Evolutionary conservation across 2,888 invertebrate species (phyloP), one percentile per base, ranked within the genome.

Genomic region (Scaptomyza polygonia): DNA sequence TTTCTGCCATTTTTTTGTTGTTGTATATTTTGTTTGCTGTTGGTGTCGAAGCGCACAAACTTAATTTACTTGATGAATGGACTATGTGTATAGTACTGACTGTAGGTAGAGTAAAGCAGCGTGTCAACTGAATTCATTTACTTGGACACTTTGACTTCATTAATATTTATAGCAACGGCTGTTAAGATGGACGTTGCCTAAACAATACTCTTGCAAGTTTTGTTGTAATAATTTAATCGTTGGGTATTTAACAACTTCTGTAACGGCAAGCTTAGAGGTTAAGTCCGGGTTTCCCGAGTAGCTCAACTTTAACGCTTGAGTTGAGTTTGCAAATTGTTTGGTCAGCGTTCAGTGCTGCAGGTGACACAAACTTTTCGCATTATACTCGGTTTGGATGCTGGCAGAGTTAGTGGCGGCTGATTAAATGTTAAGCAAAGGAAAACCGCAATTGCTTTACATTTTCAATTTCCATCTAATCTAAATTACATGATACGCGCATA

Each of bases 401-500:
- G 14, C 0, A 12, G 5, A 21, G n/a, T 14, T 2, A 4, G 12
- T 27, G 9, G n/a, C 5, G 27, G 7, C 3, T 16, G 39, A 18
- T 25, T 30, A 0, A 30, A 3, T 5, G 36, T 39, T 18, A 56
- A 32, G 53, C 11, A 14, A 58, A 58, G 29, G 44, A 32, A 55
- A 80, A 57, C 87, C 78, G 56, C 81, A 86, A 86, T 63, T 62
- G 65, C 80, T 76, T 79, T 82, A 65, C 67, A 70, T 74, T 83
- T 83, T 88, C 86, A 86, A 83, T 83, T 88, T 83, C 61, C 77
- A 79, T 77, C 69, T 82, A 79, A 82, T 82, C 86, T 88, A 88
- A 83, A 88, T 83, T 83, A 88, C 71, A 88, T 83, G 82, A 83
- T 86, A 88, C 59, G 88, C 82, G 86, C 84, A 83, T 86, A 88